Evolutionary conservation across 2,113 vertebrate species (phyloP).

Genomic region (Microtus ochrogaster): DNA sequence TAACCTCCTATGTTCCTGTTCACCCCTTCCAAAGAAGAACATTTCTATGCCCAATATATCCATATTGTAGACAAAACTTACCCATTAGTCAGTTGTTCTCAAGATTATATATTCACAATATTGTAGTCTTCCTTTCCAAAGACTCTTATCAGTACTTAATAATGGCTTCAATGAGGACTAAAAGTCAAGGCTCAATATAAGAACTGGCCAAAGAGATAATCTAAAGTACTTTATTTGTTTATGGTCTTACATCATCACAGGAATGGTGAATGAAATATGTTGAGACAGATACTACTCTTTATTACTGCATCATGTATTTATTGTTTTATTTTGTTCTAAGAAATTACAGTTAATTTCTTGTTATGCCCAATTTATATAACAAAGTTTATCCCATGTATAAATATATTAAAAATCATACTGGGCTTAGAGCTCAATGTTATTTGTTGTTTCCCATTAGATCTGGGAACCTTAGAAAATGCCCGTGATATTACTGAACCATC

Average conservation of each 20-base stretch:
- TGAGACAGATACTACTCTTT: not conserved
- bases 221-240: not conserved
- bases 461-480: not conserved
- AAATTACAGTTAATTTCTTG: not conserved
- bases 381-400: not conserved
- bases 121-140: not conserved
- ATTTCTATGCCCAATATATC: no score
- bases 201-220: not conserved
- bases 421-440: not conserved
- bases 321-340: not conserved
- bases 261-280: not conserved
- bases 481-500: not conserved
- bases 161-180: not conserved
- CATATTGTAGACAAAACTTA: no score
- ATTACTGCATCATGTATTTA: not conserved
- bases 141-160: not conserved
- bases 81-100: not conserved
- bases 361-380: not conserved
- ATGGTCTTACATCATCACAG: not conserved
- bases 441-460: not conserved
- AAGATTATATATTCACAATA: not conserved
- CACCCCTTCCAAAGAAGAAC: not conserved
- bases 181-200: not conserved
- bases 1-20: fast-evolving
- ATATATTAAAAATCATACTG: not conserved